Evolutionary conservation across 2,888 invertebrate species (phyloP).

Genomic region (Machimus rusticus): DNA sequence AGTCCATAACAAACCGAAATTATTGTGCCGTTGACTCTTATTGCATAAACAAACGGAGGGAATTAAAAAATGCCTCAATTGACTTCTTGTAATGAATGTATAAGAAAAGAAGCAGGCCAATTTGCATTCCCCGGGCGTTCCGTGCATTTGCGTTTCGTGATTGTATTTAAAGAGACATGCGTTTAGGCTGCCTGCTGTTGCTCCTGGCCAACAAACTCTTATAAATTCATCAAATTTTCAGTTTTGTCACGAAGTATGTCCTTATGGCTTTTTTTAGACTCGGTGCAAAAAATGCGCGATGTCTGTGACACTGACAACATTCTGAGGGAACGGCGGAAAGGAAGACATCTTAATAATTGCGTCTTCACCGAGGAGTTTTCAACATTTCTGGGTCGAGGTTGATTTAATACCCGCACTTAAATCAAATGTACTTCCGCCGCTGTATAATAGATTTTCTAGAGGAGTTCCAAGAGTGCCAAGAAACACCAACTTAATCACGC

Average conservation of each 20-base stretch:
- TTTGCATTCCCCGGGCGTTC: slow-evolving; percentile 12
- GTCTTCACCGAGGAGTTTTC: background rate
- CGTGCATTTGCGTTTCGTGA: slow-evolving; percentile 10
- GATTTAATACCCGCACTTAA: slow-evolving; percentile 12
- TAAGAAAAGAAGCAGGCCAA: background rate
- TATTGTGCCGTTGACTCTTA: slow-evolving; percentile 19
- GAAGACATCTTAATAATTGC: slow-evolving; percentile 9
- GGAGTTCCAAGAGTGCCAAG: background rate
- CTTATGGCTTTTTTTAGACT: background rate
- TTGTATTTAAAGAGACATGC: slow-evolving; percentile 4
- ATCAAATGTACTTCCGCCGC: slow-evolving; percentile 12
- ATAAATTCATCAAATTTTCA: slow-evolving; percentile 34
- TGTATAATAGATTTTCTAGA: background rate
- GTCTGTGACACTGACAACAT: background rate
- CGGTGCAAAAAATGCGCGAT: background rate
- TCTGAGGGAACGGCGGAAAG: background rate
- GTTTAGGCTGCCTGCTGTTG: background rate
- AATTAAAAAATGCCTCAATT: slow-evolving; percentile 15
- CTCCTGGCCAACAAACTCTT: background rate
- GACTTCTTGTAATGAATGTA: background rate
- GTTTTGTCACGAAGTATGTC: slow-evolving; percentile 28
- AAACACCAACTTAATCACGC: background rate
- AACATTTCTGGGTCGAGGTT: slow-evolving; percentile 21
- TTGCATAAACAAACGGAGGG: background rate
- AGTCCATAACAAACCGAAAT: slow-evolving; percentile 1